These are phyloP conservation scores for Haliclona indistincta DNA, from an alignment of 37 sponge, comb jelly and placozoan genomes.

Conservation along the genomic window DNA sequence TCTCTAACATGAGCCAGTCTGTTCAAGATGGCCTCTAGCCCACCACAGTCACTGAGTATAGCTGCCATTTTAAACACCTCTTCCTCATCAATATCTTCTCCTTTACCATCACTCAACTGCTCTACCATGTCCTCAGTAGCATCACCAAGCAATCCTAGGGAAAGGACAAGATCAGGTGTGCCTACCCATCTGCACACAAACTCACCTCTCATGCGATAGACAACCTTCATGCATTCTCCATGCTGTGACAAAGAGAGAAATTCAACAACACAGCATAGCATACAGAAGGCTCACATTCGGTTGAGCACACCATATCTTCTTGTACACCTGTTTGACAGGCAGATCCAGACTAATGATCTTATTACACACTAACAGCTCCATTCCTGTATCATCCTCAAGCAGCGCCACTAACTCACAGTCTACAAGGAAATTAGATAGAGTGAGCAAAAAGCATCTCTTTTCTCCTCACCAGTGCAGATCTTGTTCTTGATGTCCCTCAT, in stretches of 20 bases:
- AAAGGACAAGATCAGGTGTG: too few relatives aligned
- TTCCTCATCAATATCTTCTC: conserved; percentile 72
- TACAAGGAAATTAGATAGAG: conserved; percentile 5
- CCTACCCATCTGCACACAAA: too few relatives aligned
- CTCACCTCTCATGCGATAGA: conserved; percentile 90
- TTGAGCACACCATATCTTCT: conserved; percentile 89
- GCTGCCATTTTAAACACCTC: conserved; percentile 85
- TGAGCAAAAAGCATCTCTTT: too few relatives aligned
- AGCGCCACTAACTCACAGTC: conserved; percentile 95
- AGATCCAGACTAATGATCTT: conserved; percentile 94
- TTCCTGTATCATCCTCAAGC: conserved; percentile 93
- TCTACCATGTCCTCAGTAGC: conserved; percentile 96
- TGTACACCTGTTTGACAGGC: conserved; percentile 94
- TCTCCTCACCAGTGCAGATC: conserved; percentile 78
- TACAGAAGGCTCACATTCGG: conserved; percentile 40
- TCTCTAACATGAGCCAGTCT: conserved; percentile 65
- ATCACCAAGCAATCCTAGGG: conserved; percentile 90
- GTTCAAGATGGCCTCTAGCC: conserved; percentile 77
- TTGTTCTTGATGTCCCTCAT: conserved; percentile 98
- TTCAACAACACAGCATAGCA: neutral
- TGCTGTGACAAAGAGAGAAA: conserved; percentile 21
- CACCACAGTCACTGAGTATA: conserved; percentile 71
- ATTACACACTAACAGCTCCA: conserved; percentile 91
- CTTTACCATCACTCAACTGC: conserved; percentile 58
- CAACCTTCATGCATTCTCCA: conserved; percentile 74